These are phyloP conservation scores for Propithecus coquereli DNA, from an alignment of 2,113 vertebrate genomes.

Conservation along the genomic window DNA sequence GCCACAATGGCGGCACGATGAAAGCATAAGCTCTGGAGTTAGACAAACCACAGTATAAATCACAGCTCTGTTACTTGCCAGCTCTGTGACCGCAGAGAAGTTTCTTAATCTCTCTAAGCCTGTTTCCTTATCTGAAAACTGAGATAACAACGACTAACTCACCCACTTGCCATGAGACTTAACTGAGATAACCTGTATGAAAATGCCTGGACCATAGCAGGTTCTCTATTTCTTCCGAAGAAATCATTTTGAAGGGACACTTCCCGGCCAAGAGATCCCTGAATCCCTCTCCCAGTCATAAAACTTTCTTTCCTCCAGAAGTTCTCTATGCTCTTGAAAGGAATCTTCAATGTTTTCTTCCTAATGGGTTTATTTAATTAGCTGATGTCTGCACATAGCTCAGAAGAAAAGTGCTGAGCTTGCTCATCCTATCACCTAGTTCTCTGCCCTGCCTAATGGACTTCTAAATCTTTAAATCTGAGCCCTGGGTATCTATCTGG, in stretches of 20 bases:
- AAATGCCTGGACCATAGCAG: neutral
- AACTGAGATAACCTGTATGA: neutral
- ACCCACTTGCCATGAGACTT: neutral
- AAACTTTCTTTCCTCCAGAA: constrained; percentile 27
- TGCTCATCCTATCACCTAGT: neutral
- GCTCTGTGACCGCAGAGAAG: neutral
- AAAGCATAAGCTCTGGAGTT: neutral
- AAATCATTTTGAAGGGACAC: constrained; percentile 10
- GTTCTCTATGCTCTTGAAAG: constrained; percentile 12
- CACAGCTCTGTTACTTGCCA: neutral
- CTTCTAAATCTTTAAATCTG: constrained; percentile 47
- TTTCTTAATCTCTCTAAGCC: neutral
- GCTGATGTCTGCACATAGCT: constrained; percentile 22
- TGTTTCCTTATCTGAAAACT: neutral
- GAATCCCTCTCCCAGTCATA: neutral
- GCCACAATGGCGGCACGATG: neutral
- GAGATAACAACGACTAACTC: neutral
- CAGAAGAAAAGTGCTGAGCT: constrained; percentile 22
- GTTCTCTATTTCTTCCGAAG: constrained; percentile 6
- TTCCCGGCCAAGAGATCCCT: neutral
- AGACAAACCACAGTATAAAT: neutral
- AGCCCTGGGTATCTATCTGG: constrained; percentile 22
- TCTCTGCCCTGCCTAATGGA: constrained; percentile 48
- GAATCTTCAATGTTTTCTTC: constrained; percentile 35
- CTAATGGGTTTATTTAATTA: constrained; percentile 60